Conservation (phyloP, 2,888 invertebrate species). For the Platycnemis pennipes region DNA sequence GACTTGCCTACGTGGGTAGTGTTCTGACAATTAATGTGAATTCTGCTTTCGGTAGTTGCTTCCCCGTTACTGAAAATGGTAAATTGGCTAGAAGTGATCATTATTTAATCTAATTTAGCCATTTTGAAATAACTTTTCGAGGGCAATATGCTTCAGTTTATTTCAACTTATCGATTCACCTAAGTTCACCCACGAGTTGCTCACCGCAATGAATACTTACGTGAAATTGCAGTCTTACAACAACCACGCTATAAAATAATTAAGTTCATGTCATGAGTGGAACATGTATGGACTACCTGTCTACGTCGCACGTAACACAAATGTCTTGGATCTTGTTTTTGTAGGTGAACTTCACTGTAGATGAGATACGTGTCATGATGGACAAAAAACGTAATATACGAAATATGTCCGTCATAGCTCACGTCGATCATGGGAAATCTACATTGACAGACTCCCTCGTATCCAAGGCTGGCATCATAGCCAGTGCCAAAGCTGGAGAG, state of each 20-base stretch:
- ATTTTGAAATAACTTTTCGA: background rate
- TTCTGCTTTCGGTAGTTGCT: background rate
- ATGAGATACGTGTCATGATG: slow-evolving; percentile 99
- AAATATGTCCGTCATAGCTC: slow-evolving; percentile 99
- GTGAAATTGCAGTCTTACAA: background rate
- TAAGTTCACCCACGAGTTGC: background rate
- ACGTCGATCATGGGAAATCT: slow-evolving; percentile 99
- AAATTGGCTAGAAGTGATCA: background rate
- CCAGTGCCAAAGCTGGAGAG: slow-evolving; percentile 98
- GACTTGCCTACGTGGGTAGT: slow-evolving; percentile 56
- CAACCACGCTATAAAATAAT: too few species aligned
- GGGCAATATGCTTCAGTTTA: background rate
- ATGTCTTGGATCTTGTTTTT: slow-evolving; percentile 72
- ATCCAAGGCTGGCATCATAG: slow-evolving; percentile 99
- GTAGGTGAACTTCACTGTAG: slow-evolving; percentile 99
- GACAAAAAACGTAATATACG: slow-evolving; percentile 99
- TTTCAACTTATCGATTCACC: background rate
- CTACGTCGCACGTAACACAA: background rate
- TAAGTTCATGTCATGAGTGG: background rate
- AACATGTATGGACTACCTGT: background rate
- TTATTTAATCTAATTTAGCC: background rate
- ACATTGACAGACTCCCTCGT: slow-evolving; percentile 99
- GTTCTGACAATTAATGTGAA: background rate
- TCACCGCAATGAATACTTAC: background rate
- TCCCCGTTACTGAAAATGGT: background rate